Conservation (phyloP, 2,113 vertebrate genomes). For the Cranoglanis bouderius region DNA sequence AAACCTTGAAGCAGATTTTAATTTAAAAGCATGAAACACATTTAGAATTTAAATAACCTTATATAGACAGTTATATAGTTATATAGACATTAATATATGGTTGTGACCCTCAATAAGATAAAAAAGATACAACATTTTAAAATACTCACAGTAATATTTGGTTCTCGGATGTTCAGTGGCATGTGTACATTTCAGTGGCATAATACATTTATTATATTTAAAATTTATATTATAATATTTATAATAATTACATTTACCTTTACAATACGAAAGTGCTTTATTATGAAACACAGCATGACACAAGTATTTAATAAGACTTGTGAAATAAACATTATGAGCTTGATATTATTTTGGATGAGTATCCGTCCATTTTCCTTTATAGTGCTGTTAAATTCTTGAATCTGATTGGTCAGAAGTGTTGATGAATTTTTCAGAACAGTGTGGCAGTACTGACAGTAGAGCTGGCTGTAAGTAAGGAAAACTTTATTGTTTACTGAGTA, state of each 20-base stretch:
- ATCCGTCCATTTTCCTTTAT: background rate
- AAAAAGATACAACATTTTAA: background rate
- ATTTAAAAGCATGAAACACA: background rate
- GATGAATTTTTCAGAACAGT: background rate
- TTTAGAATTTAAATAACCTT: background rate
- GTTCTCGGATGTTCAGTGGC: background rate
- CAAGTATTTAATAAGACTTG: too few species aligned
- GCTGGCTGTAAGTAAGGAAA: background rate
- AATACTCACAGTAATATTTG: background rate
- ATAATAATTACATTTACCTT: background rate
- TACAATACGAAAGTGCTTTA: background rate
- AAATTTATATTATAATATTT: too few species aligned
- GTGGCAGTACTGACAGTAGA: background rate
- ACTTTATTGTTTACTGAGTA: background rate
- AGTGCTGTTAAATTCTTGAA: background rate
- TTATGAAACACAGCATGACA: background rate
- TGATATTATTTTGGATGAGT: background rate
- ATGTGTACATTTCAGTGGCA: background rate
- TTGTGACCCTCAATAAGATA: background rate
- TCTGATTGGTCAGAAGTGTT: background rate
- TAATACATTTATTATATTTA: background rate
- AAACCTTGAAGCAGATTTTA: background rate
- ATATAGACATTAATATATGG: too few species aligned
- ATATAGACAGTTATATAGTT: background rate
- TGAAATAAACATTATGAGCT: background rate